Conservation (phyloP, 1,140 invertebrate genomes). For the Drosophila trapezifrons region DNA sequence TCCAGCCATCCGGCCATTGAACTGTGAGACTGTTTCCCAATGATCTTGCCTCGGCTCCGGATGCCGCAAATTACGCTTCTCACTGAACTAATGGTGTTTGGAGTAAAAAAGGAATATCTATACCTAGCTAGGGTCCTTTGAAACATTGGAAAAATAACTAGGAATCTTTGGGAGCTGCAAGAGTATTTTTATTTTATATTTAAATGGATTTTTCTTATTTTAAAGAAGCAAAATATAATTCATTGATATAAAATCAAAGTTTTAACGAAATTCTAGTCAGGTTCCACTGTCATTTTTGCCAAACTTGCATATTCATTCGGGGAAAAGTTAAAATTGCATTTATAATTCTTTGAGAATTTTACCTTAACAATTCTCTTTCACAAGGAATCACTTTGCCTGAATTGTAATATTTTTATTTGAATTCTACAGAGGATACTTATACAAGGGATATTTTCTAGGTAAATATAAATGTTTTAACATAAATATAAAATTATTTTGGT, state of each 20-base stretch:
- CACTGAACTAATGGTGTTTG: slow-evolving; percentile 19
- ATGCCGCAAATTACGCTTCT: slow-evolving; percentile 40
- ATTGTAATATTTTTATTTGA: neutral
- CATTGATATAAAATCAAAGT: neutral
- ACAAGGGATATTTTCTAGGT: too few relatives aligned
- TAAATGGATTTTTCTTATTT: too few relatives aligned
- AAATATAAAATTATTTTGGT: too few relatives aligned
- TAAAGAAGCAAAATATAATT: too few relatives aligned
- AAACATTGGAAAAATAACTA: too few relatives aligned
- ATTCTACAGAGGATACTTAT: too few relatives aligned
- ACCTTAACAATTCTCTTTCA: neutral
- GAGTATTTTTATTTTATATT: neutral
- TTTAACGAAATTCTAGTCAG: neutral
- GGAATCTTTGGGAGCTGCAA: too few relatives aligned
- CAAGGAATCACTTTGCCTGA: neutral
- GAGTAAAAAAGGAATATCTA: neutral
- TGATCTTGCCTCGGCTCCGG: slow-evolving; percentile 45
- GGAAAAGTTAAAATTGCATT: slow-evolving; percentile 3
- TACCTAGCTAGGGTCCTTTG: neutral
- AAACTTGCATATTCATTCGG: neutral
- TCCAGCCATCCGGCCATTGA: slow-evolving; percentile 66
- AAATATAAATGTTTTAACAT: too few relatives aligned
- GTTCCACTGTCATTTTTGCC: neutral
- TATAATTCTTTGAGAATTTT: slow-evolving; percentile 6
- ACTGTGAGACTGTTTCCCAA: slow-evolving; percentile 62